Evolutionary conservation across 2,888 invertebrate genomes (phyloP), one percentile per base, ranked within the genome.

Genomic region (Drosophila neutralis): DNA sequence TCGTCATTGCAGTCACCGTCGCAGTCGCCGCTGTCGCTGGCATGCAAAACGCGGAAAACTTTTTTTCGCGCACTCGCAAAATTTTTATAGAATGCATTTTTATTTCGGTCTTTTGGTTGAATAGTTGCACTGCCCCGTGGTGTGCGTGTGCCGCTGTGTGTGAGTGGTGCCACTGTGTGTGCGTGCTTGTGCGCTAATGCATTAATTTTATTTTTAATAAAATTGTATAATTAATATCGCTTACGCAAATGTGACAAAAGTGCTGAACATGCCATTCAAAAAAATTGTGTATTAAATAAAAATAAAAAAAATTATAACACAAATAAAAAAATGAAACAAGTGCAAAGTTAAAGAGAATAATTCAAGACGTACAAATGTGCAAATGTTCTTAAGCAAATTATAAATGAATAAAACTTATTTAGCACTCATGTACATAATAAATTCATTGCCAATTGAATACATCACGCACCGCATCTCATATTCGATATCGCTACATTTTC

Each of bases 91-190:
- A 90, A 88, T 88, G 86, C 90, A 87, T 87, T 87, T 89, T 86
- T 86, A 86, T 86, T 89, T 89, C 86, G 90, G 90, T 87, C 90
- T 86, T 86, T 86, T 86, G 88, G 90, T 86, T 89, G 86, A 89
- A 86, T 89, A 89, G 86, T 86, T 89, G 90, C 85, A 86, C 83
- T 87, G 89, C 82, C 87, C 86, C 78, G 82, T 58, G 49, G 62
- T 52, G 68, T 45, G 70, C 68, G 81, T 65, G 73, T 70, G 75
- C 56, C 57, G 62, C 66, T 67, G 64, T 56, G 68, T 60, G 59
- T 63, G 42, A 42, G 42, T 42, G 42, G 15, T 45, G 45, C 45
- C 27, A 24, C 24, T 35, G 33, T 36, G 35, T 40, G 59, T 48
- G 59, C 31, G 59, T 69, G 54, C n/a, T 48, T 49, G 57, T 48